A percentile compares a stretch with the other conserved stretches of the same genome.
Evolutionary conservation across 2,888 invertebrate genomes (phyloP).

Genomic region (Volucella inanis): DNA sequence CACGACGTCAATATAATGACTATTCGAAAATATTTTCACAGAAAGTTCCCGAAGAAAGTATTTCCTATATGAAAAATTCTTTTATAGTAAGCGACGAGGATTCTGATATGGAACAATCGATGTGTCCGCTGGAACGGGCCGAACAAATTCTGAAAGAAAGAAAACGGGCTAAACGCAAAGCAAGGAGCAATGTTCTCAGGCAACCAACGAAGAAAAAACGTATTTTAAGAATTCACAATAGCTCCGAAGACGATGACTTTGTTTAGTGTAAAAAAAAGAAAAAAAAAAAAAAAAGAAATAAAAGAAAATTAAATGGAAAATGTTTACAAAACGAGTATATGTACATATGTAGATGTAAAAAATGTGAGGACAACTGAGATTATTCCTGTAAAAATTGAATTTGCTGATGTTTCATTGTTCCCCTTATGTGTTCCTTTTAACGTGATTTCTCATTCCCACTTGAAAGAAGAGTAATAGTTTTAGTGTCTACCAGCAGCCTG

Average conservation of each 20-base stretch:
- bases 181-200: neutral
- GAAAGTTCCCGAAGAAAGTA: constrained; percentile 81
- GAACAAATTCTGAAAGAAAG: constrained; percentile 84
- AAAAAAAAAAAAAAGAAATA: constrained; percentile 10
- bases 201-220: constrained; percentile 49
- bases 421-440: too few relatives aligned
- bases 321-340: too few relatives aligned
- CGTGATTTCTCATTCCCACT: too few relatives aligned
- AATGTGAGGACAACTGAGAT: too few relatives aligned
- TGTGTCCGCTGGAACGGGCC: constrained; percentile 86
- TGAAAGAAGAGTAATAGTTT: too few relatives aligned
- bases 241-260: constrained; percentile 64
- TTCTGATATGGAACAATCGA: constrained; percentile 81
- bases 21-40: constrained; percentile 84
- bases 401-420: too few relatives aligned
- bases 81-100: constrained; percentile 84
- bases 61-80: constrained; percentile 84
- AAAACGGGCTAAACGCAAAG: constrained; percentile 77
- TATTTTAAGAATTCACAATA: constrained; percentile 53
- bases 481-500: too few relatives aligned
- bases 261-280: constrained; percentile 15
- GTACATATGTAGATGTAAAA: too few relatives aligned
- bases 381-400: too few relatives aligned
- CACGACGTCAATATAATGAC: constrained; percentile 83
- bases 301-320: neutral